These are phyloP conservation scores for Lycaena phlaeas DNA, from an alignment of 2,888 invertebrate species.

Conservation along the genomic window DNA sequence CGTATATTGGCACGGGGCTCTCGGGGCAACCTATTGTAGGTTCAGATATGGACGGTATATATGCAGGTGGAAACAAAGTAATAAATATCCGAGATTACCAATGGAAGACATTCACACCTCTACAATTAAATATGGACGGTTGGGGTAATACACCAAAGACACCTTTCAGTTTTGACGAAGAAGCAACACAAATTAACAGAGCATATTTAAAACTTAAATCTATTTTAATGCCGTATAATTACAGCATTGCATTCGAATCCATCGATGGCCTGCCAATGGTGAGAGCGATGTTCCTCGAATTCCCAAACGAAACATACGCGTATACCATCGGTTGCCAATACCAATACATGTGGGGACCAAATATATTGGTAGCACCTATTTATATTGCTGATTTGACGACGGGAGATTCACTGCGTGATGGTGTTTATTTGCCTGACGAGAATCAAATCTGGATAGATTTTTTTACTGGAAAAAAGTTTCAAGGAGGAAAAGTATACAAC, in stretches of 20 bases:
- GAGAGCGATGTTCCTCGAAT: conserved; percentile 60
- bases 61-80: conserved; percentile 38
- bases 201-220: conserved; percentile 60
- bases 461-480: conserved; percentile 51
- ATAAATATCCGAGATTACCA: conserved; percentile 58
- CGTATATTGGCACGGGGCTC: conserved; percentile 54
- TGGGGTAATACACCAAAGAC: conserved; percentile 54
- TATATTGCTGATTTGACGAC: conserved; percentile 30
- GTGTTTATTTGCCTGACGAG: conserved; percentile 44
- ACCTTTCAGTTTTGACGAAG: conserved; percentile 48
- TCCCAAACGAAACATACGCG: conserved; percentile 36
- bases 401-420: conserved; percentile 34
- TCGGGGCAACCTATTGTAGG: conserved; percentile 57
- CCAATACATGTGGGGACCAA: conserved; percentile 65
- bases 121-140: conserved; percentile 64
- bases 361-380: conserved; percentile 52
- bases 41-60: conserved; percentile 64
- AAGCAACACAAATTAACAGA: conserved; percentile 46
- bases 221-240: conserved; percentile 58
- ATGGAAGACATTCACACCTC: conserved; percentile 61
- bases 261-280: conserved; percentile 50
- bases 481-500: conserved; percentile 53
- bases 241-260: conserved; percentile 46
- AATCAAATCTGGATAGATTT: conserved; percentile 56
- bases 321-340: conserved; percentile 54